Base-by-base conservation (phyloP, 2,113 vertebrate species). In the Numenius arquata region DNA sequence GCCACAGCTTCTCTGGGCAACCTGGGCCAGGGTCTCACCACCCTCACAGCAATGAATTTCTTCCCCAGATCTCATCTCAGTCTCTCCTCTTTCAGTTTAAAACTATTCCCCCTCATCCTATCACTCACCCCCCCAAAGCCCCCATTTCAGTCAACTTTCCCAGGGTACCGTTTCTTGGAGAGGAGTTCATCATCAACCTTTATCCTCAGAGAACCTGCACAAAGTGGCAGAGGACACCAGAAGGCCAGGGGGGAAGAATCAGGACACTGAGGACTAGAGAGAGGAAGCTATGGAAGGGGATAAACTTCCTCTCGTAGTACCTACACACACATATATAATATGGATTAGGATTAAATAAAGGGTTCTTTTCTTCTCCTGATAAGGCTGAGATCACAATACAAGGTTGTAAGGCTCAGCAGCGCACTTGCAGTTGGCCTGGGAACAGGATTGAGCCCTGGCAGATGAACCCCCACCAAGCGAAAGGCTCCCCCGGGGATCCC, bases 381-480 rank as follows among this genome's bases (percentile, higher is more conserved):
- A 67, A 59, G 0, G 0, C 38, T 32, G 41, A 89, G 38, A 78
- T 76, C 38, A 73, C 21, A 72, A 62, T 1, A 2, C 15, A 12
- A 65, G 73, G 25, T 0, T 63, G 36, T 12, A 55, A 68, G 76
- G 36, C 43, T 71, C 58, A 48, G 12, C 25, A 47, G 53, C 40
- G 71, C 40, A 11, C 22, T 17, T 68, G 23, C 45, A 32, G 13
- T 0, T n/a, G 48, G 34, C 22, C 30, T 22, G 1, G 2, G 18
- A 16, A 20, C 18, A 58, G 58, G 48, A 47, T 18, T 71, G 47
- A 23, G 45, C 32, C 25, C 17, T 11, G 27, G 40, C 29, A 66
- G 71, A 13, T 5, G 25, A 75, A 81, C 34, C 59, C 83, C 2
- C 38, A 30, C 4, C 0, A 6, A 71, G 40, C 1, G 1, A 71